A percentile compares a stretch with the other conserved stretches of the same genome.
These are phyloP conservation scores for Planococcus citri DNA, from an alignment of 1,140 invertebrate species.

Conservation along the genomic window DNA sequence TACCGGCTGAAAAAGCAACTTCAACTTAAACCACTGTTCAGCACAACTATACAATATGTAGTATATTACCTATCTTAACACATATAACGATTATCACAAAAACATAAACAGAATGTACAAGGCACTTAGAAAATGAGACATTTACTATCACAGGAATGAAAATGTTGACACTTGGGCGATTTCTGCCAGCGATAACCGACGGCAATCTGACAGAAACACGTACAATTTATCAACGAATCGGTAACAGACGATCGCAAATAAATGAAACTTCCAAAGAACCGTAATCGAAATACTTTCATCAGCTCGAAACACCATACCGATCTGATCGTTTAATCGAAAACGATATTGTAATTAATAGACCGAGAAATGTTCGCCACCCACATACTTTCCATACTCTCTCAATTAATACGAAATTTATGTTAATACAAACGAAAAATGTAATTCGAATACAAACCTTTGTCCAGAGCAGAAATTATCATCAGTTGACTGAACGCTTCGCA, in stretches of 20 bases:
- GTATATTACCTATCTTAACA: background rate
- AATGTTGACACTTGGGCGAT: background rate
- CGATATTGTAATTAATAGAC: background rate
- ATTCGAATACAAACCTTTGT: background rate
- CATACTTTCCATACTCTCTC: background rate
- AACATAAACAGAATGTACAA: background rate
- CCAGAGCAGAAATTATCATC: background rate
- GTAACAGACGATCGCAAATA: background rate
- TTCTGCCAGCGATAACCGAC: background rate
- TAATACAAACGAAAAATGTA: background rate
- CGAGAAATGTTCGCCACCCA: background rate
- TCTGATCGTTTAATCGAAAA: background rate
- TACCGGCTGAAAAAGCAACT: background rate
- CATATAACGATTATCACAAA: background rate
- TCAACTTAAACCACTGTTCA: background rate
- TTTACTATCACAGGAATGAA: too few relatives aligned
- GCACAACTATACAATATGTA: background rate
- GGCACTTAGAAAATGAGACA: background rate
- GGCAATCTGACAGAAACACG: background rate
- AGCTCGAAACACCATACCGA: background rate
- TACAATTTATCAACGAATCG: too few relatives aligned
- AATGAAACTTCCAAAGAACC: background rate
- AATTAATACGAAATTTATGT: background rate
- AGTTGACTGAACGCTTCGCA: background rate
- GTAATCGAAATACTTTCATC: background rate